A percentile compares a stretch with the other conserved stretches of the same genome.
Evolutionary conservation across 2,113 vertebrate species (phyloP).

Genomic region (Cyanocitta stelleri): DNA sequence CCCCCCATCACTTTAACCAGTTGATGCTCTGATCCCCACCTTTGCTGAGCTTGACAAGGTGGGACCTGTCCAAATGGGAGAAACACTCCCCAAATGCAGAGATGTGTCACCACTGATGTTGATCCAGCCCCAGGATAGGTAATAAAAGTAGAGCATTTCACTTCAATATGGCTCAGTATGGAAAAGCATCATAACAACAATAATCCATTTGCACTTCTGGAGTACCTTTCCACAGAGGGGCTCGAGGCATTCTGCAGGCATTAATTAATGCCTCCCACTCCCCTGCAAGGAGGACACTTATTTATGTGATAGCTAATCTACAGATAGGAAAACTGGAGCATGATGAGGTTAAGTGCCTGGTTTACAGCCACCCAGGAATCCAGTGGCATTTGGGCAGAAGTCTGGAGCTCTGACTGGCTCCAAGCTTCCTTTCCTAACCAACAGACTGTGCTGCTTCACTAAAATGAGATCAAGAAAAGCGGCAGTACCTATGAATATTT

Average conservation of each 20-base stretch:
- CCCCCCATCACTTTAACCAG: conserved; percentile 15
- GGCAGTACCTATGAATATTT: conserved; percentile 49
- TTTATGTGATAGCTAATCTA: conserved; percentile 1
- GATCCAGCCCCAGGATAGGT: not conserved
- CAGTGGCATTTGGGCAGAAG: not conserved
- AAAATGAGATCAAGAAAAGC: conserved; percentile 32
- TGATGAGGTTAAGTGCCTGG: conserved; percentile 28
- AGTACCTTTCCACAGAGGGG: not conserved
- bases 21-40: not conserved
- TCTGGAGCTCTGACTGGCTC: not conserved
- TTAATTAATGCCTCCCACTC: conserved; percentile 44
- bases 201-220: conserved; percentile 41
- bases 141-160: not conserved
- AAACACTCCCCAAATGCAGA: not conserved
- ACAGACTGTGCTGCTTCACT: conserved; percentile 53
- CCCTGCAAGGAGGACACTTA: conserved; percentile 19
- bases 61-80: not conserved
- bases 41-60: not conserved
- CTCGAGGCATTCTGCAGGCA: not conserved
- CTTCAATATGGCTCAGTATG: not conserved
- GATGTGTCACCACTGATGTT: not conserved
- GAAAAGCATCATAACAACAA: not conserved
- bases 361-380: not conserved
- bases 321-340: not conserved
- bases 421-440: conserved; percentile 22